Conservation (phyloP, 2,888 invertebrate species). For the Drosophila fulvimacula region DNA sequence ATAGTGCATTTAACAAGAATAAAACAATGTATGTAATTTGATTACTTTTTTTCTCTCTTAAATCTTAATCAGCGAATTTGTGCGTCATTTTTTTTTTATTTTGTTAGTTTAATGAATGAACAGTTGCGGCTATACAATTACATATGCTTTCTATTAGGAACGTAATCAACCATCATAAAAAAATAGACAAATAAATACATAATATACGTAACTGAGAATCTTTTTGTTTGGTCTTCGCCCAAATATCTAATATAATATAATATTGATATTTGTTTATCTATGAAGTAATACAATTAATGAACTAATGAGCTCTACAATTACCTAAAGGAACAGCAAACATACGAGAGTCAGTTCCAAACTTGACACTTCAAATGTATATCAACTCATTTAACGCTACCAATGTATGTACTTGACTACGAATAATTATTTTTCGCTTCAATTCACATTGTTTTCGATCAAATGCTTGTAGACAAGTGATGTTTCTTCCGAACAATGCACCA, state of each 20-base stretch:
- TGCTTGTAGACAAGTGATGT: slow-evolving; percentile 8
- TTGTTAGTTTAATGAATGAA: slow-evolving; percentile 12
- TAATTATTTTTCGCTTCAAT: slow-evolving; percentile 38
- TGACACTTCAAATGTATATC: slow-evolving; percentile 25
- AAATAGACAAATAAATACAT: neutral
- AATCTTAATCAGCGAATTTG: slow-evolving; percentile 1
- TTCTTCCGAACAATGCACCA: slow-evolving; percentile 39
- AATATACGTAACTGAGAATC: neutral
- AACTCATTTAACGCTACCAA: slow-evolving; percentile 43
- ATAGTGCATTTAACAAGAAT: slow-evolving; percentile 53
- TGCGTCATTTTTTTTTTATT: neutral
- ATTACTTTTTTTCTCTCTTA: slow-evolving; percentile 22
- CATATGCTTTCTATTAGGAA: slow-evolving; percentile 3
- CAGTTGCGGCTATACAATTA: slow-evolving; percentile 14
- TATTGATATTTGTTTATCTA: slow-evolving; percentile 21
- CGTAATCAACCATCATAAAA: neutral
- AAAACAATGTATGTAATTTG: slow-evolving; percentile 51
- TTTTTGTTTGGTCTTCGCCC: neutral
- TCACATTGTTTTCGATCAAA: slow-evolving; percentile 8
- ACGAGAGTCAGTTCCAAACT: slow-evolving; percentile 41
- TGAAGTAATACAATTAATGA: slow-evolving; percentile 10
- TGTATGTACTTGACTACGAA: slow-evolving; percentile 17
- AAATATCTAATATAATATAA: slow-evolving; percentile 1
- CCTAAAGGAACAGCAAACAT: slow-evolving; percentile 39
- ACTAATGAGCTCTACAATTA: slow-evolving; percentile 38